These are phyloP conservation scores for Daboia siamensis DNA, from an alignment of 2,113 vertebrate genomes.

Conservation along the genomic window DNA sequence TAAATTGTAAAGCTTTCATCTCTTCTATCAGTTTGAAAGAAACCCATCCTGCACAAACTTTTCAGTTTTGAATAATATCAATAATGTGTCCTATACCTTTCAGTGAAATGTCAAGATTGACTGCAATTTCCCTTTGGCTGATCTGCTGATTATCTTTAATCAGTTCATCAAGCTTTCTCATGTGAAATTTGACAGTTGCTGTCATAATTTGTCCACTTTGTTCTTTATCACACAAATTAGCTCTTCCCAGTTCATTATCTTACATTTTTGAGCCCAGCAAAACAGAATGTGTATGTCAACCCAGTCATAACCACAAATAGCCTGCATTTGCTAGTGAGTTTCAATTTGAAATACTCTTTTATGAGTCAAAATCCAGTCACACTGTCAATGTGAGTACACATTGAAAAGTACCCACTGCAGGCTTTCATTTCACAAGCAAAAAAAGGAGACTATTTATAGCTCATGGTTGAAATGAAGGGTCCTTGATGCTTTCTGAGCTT, in stretches of 20 bases:
- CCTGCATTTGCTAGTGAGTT: neutral
- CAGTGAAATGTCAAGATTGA: neutral
- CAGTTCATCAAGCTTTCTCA: neutral
- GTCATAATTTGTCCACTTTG: neutral
- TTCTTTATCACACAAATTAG: neutral
- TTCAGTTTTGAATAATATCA: neutral
- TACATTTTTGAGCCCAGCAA: neutral
- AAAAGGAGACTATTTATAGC: neutral
- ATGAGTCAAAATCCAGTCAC: neutral
- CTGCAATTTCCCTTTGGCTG: neutral
- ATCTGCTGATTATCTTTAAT: neutral
- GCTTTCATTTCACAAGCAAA: neutral
- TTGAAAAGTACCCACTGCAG: neutral
- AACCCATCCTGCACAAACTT: neutral
- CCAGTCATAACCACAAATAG: neutral
- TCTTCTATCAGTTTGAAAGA: neutral
- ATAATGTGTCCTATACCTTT: neutral
- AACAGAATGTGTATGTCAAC: neutral
- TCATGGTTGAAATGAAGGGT: neutral
- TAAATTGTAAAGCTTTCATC: neutral
- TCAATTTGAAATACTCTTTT: neutral
- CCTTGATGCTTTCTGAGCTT: neutral
- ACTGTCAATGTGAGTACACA: neutral
- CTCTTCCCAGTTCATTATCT: neutral
- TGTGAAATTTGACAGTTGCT: neutral